Evolutionary conservation across 2,113 vertebrate species (phyloP), one percentile per base, ranked within the genome.

Genomic region (Mixornis gularis): DNA sequence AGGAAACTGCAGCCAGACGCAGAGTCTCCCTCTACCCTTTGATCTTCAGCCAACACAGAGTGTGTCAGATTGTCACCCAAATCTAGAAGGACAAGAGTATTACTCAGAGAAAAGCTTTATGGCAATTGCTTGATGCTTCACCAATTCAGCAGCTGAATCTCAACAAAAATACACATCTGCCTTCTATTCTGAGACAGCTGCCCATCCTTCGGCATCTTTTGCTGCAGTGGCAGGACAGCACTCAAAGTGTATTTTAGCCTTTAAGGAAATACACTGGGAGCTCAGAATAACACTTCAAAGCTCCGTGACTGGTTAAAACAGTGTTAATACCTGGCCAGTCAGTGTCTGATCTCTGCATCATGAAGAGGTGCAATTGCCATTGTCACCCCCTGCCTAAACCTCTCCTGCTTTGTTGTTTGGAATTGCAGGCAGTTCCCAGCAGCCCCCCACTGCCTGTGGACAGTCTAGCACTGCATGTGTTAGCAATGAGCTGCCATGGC

Each of bases 1-100:
- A 91, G 92, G 92, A 92, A 95, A 87, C 89, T 53, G 64, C 70
- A 65, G 85, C 59, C 79, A 92, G 93, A 94, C 34, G 3, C 17
- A 46, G 15, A 55, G 87, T 29, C 87, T 91, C 71, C 49, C 56
- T 92, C 58, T 74, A 7, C 40, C 25, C 90, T 95, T 80, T 94
- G 88, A 94, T 95, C 90, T 73, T 55, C 85, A 90, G 92, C 94
- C 92, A 89, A 22, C 20, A 49, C 4, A 58, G 87, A 63, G 40
- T 3, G 24, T 79, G 70, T 89, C 87, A 85, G 76, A 76, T 27
- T 66, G 82, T 22, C 74, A 46, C 82, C 63, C 71, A 77, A 93
- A 89, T 46, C 48, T 70, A 65, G 51, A 68, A 52, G 48, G 89
- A 87, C 62, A 79, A 79, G 74, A 73, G 18, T 26, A 76, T 87